Conservation (phyloP, 2,797 vertebrate species). For the Anabas testudineus region DNA sequence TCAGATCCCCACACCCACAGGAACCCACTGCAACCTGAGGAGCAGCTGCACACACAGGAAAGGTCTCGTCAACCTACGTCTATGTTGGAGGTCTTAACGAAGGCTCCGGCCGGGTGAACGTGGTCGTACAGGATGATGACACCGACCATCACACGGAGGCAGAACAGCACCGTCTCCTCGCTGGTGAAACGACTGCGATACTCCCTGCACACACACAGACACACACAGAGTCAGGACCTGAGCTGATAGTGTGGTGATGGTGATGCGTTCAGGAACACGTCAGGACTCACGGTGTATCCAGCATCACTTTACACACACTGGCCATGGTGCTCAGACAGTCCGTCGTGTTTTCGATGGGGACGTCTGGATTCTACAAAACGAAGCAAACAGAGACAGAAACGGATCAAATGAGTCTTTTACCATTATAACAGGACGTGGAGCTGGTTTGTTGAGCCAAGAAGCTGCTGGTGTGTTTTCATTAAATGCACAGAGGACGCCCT, state of each 20-base stretch:
- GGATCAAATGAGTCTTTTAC: too few species aligned
- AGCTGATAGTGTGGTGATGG: neutral
- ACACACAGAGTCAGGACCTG: slow-evolving; percentile 13
- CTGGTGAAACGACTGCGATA: slow-evolving; percentile 95
- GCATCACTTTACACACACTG: slow-evolving; percentile 98
- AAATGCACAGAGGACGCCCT: neutral
- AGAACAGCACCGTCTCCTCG: slow-evolving; percentile 96
- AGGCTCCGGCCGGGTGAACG: slow-evolving; percentile 95
- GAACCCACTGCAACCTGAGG: too few species aligned
- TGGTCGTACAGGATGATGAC: slow-evolving; percentile 99
- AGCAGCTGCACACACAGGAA: too few species aligned
- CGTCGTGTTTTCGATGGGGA: slow-evolving; percentile 95
- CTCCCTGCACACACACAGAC: slow-evolving; percentile 82
- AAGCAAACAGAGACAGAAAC: too few species aligned
- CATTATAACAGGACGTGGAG: too few species aligned
- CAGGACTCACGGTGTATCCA: slow-evolving; percentile 95
- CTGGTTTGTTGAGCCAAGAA: too few species aligned
- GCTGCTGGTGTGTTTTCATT: neutral
- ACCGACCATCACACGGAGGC: slow-evolving; percentile 97
- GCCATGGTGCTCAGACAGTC: slow-evolving; percentile 98
- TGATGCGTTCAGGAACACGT: slow-evolving; percentile 24
- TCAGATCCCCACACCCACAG: too few species aligned
- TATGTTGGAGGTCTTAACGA: slow-evolving; percentile 96
- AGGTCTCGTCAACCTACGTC: slow-evolving; percentile 85
- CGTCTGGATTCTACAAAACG: slow-evolving; percentile 87